These are phyloP conservation scores for Peromyscus aztecus DNA, from an alignment of 2,797 vertebrate genomes.

Conservation along the genomic window DNA sequence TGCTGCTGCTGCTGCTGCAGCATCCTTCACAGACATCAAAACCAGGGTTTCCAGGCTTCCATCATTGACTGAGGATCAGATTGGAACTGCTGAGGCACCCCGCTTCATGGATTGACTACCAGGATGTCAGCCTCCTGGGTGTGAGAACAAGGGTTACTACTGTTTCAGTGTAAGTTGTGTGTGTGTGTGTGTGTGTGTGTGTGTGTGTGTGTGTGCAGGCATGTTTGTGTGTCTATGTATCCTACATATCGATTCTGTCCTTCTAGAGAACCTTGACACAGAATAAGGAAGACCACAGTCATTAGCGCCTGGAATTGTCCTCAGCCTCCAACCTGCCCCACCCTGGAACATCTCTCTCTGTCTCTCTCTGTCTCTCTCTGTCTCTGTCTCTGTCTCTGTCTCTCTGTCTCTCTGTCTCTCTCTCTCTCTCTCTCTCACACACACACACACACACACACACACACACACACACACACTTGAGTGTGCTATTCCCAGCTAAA, in stretches of 20 bases:
- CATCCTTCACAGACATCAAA: neutral
- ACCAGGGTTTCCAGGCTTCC: neutral
- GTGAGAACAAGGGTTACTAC: neutral
- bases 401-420: no score
- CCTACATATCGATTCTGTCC: neutral
- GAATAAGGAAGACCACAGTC: neutral
- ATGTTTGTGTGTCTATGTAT: neutral
- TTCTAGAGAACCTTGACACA: neutral
- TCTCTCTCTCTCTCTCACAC: no score
- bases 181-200: neutral
- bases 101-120: neutral
- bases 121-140: neutral
- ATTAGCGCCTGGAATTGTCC: neutral
- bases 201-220: neutral
- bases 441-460: neutral
- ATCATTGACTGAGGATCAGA: neutral
- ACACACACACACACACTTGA: neutral
- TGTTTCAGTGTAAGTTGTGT: neutral
- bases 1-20: neutral
- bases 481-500: neutral
- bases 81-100: neutral
- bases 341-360: neutral
- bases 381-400: no score
- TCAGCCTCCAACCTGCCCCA: neutral
- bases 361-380: no score